Conservation (phyloP, 1,140 invertebrate species). For the Listronotus oregonensis region DNA sequence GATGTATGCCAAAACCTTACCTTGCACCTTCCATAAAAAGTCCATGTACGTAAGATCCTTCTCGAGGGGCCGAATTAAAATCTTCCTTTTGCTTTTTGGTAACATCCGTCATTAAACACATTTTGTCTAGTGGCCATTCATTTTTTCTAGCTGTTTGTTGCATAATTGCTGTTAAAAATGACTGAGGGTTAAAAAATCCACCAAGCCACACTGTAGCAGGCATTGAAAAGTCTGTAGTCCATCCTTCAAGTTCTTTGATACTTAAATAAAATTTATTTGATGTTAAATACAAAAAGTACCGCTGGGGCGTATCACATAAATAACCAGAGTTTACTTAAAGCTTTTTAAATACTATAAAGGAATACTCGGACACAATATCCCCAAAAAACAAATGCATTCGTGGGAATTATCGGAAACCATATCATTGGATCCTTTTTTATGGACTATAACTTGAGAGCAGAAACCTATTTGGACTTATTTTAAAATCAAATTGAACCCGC, state of each 20-base stretch:
- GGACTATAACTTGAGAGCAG: too few relatives aligned
- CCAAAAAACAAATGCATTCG: too few relatives aligned
- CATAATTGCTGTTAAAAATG: conserved; percentile 96
- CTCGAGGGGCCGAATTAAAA: conserved; percentile 75
- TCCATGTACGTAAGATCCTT: conserved; percentile 89
- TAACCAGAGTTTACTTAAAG: too few relatives aligned
- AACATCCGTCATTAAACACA: conserved; percentile 93
- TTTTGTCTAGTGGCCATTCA: conserved; percentile 94
- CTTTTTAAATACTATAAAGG: too few relatives aligned
- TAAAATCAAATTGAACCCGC: too few relatives aligned
- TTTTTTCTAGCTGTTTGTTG: conserved; percentile 94
- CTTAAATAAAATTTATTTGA: conserved; percentile 58
- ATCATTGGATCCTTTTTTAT: too few relatives aligned
- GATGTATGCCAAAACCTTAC: conserved; percentile 17
- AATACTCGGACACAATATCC: too few relatives aligned
- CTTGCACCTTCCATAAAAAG: conserved; percentile 93
- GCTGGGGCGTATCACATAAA: too few relatives aligned
- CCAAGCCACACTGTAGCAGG: conserved; percentile 89
- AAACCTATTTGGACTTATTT: too few relatives aligned
- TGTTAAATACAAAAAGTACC: too few relatives aligned
- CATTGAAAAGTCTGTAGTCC: conserved; percentile 79
- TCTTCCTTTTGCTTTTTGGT: conserved; percentile 91
- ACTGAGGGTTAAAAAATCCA: conserved; percentile 96
- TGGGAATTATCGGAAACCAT: too few relatives aligned
- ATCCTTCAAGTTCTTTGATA: conserved; percentile 77